phyloP scores from a whole-genome alignment of 2,888 invertebrate genomes.

The Melikaiella ostensackeni region DNA sequence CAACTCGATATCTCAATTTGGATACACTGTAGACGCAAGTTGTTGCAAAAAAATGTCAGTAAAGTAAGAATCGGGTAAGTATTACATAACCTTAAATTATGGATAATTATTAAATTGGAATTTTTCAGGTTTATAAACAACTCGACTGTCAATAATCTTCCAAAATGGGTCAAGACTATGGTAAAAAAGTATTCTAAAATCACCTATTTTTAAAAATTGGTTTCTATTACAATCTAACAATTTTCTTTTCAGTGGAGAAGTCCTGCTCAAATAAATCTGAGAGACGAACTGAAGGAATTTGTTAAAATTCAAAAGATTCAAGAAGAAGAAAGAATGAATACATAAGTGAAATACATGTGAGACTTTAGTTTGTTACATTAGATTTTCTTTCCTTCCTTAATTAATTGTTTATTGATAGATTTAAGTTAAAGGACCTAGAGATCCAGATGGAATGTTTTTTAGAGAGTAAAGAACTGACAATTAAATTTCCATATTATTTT shows the following conservation, averaged over 20 bases:
- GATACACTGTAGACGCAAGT: no score
- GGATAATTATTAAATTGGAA: not conserved
- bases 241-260: conserved; percentile 51
- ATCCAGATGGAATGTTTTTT: no score
- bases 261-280: conserved; percentile 48
- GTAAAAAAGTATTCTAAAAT: conserved; percentile 57
- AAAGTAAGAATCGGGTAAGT: no score
- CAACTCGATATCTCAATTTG: no score
- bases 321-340: conserved; percentile 48
- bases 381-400: no score
- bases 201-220: not conserved
- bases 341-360: not conserved
- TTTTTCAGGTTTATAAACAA: conserved; percentile 53
- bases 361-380: not conserved
- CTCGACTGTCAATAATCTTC: conserved; percentile 56
- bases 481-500: no score
- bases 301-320: conserved; percentile 59
- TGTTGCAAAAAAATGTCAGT: no score
- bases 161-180: conserved; percentile 69
- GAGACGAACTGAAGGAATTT: conserved; percentile 59
- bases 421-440: no score
- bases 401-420: no score
- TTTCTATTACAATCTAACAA: conserved; percentile 21
- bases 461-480: no score
- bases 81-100: no score